These are phyloP conservation scores for Parauchenoglanis punctatus DNA, from an alignment of 2,797 vertebrate species.

Conservation along the genomic window DNA sequence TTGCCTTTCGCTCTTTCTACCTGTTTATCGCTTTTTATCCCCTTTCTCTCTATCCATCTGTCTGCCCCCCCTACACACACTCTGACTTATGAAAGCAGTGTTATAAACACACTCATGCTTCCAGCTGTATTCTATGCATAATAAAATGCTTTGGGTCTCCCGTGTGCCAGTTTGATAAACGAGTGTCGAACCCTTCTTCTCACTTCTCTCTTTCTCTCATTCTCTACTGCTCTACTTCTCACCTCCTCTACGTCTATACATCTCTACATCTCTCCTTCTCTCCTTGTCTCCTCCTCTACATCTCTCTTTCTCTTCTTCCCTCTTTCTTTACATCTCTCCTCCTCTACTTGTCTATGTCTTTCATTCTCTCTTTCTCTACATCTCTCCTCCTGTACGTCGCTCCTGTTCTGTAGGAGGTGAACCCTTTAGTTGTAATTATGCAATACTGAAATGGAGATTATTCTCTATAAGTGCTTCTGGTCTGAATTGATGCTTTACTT, in stretches of 20 bases:
- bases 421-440: neutral
- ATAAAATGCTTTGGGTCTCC: slow-evolving; percentile 61
- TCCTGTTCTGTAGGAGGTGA: neutral
- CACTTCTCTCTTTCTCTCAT: neutral
- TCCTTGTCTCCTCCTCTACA: neutral
- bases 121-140: slow-evolving; percentile 64
- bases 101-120: slow-evolving; percentile 60
- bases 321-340: neutral
- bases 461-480: neutral
- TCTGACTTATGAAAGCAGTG: slow-evolving; percentile 67
- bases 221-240: neutral
- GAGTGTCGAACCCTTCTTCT: slow-evolving; percentile 40
- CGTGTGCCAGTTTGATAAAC: slow-evolving; percentile 66
- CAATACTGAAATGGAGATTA: neutral
- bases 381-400: neutral
- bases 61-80: neutral
- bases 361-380: neutral
- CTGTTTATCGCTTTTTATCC: too few relatives aligned
- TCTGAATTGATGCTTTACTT: neutral
- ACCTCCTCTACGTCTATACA: too few relatives aligned
- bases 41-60: neutral
- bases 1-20: neutral
- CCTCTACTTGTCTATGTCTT: rapidly evolving
- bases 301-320: neutral
- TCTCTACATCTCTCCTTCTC: neutral